phyloP scores from a whole-genome alignment of 2,888 invertebrate species.

The Dione juno region DNA sequence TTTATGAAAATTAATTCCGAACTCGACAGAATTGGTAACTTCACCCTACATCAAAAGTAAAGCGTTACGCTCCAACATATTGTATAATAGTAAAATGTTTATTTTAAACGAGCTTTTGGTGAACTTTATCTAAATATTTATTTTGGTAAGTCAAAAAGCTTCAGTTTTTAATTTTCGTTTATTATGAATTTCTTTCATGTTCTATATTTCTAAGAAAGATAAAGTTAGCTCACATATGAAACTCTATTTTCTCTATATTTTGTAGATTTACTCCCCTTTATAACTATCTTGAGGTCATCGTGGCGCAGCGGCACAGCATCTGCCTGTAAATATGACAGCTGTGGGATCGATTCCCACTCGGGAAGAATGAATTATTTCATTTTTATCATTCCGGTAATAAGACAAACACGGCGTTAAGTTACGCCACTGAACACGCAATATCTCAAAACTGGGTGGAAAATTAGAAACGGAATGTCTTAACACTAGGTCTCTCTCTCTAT shows the following conservation, averaged over 20 bases:
- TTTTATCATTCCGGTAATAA: no score
- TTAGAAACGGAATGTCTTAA: no score
- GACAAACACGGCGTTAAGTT: no score
- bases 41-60: constrained; percentile 35
- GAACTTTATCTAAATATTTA: constrained; percentile 8
- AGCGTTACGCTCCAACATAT: constrained; percentile 4
- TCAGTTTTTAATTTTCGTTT: not conserved
- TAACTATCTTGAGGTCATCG: no score
- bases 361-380: no score
- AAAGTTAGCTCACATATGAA: not conserved
- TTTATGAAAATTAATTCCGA: constrained; percentile 56
- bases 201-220: not conserved
- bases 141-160: not conserved
- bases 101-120: not conserved
- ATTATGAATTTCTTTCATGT: not conserved
- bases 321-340: no score
- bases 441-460: no score
- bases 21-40: constrained; percentile 39
- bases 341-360: no score
- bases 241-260: not conserved
- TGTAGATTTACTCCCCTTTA: no score
- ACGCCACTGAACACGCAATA: no score
- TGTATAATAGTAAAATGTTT: constrained; percentile 15
- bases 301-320: no score
- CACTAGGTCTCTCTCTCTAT: no score